These are phyloP conservation scores for Platycnemis pennipes DNA, from an alignment of 2,888 invertebrate genomes.

Conservation along the genomic window DNA sequence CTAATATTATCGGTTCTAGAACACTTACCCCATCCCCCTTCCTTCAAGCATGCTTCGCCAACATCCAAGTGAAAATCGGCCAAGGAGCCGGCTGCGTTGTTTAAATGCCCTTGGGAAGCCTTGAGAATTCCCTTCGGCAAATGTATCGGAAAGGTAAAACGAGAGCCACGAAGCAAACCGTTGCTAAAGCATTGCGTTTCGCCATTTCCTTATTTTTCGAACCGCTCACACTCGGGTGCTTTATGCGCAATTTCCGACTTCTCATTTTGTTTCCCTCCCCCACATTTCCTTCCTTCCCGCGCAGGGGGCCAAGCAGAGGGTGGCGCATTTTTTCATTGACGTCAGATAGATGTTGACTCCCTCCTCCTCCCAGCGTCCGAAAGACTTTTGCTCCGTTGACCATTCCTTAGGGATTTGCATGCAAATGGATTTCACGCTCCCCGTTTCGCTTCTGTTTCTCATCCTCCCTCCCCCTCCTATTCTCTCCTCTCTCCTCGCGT, in stretches of 20 bases:
- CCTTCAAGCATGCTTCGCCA: too few relatives aligned
- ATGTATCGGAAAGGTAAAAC: constrained; percentile 17
- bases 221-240: neutral
- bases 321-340: neutral
- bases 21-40: too few relatives aligned
- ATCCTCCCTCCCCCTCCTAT: neutral
- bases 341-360: neutral
- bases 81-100: neutral
- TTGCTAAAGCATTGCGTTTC: neutral
- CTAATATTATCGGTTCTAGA: neutral
- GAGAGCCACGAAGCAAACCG: neutral
- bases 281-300: neutral
- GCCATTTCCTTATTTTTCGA: neutral
- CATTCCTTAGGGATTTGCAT: constrained; percentile 52
- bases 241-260: neutral
- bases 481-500: neutral
- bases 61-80: neutral
- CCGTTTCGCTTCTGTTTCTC: neutral
- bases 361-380: neutral
- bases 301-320: neutral
- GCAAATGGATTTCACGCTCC: constrained; percentile 46
- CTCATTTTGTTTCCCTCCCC: neutral
- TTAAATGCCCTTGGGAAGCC: neutral
- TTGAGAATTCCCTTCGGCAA: neutral
- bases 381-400: constrained; percentile 41